Evolutionary conservation across 2,888 invertebrate genomes (phyloP), one percentile per base, ranked within the genome.

Genomic region (Yponomeuta cagnagella): DNA sequence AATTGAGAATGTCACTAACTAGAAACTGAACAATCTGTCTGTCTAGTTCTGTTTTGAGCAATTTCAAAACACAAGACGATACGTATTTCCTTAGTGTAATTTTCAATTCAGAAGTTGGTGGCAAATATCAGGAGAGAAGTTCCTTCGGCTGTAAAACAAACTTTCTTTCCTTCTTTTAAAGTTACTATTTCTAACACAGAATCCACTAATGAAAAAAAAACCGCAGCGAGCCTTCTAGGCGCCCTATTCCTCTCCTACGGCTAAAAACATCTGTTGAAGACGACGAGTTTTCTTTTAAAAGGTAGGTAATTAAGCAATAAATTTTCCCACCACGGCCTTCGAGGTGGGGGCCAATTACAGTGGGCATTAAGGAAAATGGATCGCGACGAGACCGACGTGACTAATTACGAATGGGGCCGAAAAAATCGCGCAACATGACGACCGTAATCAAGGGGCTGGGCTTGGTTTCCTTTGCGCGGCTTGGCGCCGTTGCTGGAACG

Each of bases 271-370:
- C 91, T 91, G 92, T 87, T 81, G 87, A 82, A 75, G 81, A 81
- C 88, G 91, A 87, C 87, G 90, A 83, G 87, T 89, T 89, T 88
- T 87, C 90, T 89, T 88, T 58, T 58, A 58, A 58, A 58, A 58
- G 52, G 52, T 85, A 90, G 93, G 93, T 92, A 93, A 93, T 93
- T 93, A 93, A 93, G 93, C 82, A 92, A 93, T 93, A 93, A 92
- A 93, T 93, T 92, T 90, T 87, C 90, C 86, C 43, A 43, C 43
- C 43, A 43, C 43, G 86, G 90, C 86, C 84, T 80, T 78, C 83
- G 86, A 90, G 89, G 90, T 90, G 86, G 89, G 88, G 90, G 87
- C 85, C 89, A 86, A 89, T 90, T 90, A 89, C 86, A 85, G 74
- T 74, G 80, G 75, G 87, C 89, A 82, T 88, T 90, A 88, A 87